Percentiles rank a stretch among this genome's conserved stretches.
phyloP scores from a whole-genome alignment of 2,113 vertebrate genomes.

The Tetraodon nigroviridis region DNA sequence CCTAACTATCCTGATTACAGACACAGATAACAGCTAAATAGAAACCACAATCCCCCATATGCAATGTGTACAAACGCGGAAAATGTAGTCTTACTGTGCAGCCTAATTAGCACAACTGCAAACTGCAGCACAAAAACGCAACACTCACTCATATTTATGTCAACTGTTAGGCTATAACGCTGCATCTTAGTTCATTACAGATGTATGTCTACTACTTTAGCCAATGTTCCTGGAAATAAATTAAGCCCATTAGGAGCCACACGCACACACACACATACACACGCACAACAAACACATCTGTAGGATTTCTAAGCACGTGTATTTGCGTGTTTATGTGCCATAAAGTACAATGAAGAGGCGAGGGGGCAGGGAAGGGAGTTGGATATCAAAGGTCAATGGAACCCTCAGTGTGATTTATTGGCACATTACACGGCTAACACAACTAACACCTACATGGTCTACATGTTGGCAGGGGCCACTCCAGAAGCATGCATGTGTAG shows the following conservation, averaged over 20 bases:
- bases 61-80: too few species aligned
- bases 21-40: too few species aligned
- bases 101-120: background rate
- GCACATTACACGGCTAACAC: slow-evolving; percentile 43
- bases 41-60: too few species aligned
- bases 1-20: too few species aligned
- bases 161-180: background rate
- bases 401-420: slow-evolving; percentile 60
- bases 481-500: background rate
- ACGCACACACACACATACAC: background rate
- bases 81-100: background rate
- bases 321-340: slow-evolving; percentile 8
- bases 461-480: background rate
- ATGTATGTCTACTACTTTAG: slow-evolving; percentile 8
- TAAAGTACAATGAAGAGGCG: slow-evolving; percentile 45
- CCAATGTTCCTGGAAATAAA: slow-evolving; percentile 25
- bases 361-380: slow-evolving; percentile 12
- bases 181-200: slow-evolving; percentile 17
- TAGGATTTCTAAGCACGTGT: slow-evolving; percentile 2
- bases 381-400: slow-evolving; percentile 48
- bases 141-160: slow-evolving; percentile 11
- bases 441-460: background rate
- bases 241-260: slow-evolving; percentile 26
- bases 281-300: background rate
- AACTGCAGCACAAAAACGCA: slow-evolving; percentile 8